Conservation (phyloP, 2,888 invertebrate species). For the Cheilosia soror region DNA sequence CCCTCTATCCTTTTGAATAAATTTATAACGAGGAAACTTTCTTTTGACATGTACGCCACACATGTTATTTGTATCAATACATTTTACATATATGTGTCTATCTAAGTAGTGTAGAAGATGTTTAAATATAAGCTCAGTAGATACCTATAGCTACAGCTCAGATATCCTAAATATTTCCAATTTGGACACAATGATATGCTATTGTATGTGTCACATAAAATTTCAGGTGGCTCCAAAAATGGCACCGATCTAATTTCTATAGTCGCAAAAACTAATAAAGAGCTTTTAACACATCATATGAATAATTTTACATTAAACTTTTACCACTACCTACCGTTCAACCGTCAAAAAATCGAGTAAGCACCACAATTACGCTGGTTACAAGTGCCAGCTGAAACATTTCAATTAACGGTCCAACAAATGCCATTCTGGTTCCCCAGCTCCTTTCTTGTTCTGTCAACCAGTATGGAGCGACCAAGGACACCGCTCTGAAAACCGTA, state of each 20-base stretch:
- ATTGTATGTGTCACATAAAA: too few relatives aligned
- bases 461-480: not conserved
- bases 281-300: not conserved
- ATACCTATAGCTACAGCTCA: too few relatives aligned
- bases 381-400: conserved; percentile 20
- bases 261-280: not conserved
- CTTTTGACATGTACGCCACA: too few relatives aligned
- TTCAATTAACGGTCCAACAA: conserved; percentile 29
- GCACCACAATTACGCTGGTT: not conserved
- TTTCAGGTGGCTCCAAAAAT: too few relatives aligned
- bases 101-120: too few relatives aligned
- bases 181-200: too few relatives aligned
- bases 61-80: too few relatives aligned
- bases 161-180: too few relatives aligned
- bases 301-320: not conserved
- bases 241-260: not conserved
- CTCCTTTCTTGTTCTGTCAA: conserved; percentile 18
- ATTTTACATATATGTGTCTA: too few relatives aligned
- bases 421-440: not conserved
- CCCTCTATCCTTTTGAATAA: not conserved
- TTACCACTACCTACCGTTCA: not conserved
- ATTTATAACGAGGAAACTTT: too few relatives aligned
- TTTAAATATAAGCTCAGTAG: too few relatives aligned
- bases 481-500: not conserved
- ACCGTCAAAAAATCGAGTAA: not conserved